Conservation (phyloP, 2,888 invertebrate genomes). For the Tortricodes alternella region DNA sequence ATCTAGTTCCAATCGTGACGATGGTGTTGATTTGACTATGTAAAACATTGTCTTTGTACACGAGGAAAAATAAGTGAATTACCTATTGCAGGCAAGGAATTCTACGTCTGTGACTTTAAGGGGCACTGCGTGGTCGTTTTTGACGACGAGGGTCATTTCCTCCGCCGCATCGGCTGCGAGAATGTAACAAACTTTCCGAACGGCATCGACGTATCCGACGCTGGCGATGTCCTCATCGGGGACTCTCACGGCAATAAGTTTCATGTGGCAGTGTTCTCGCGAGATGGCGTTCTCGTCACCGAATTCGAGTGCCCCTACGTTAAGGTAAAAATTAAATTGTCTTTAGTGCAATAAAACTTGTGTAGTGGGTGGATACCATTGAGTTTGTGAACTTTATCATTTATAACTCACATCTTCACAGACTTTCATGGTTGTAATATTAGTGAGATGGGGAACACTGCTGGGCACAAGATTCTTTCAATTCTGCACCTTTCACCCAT, state of each 20-base stretch:
- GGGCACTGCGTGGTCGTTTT: constrained; percentile 99
- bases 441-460: too few species aligned
- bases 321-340: constrained; percentile 85
- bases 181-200: constrained; percentile 98
- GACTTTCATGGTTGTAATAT: too few species aligned
- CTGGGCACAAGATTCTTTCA: too few species aligned
- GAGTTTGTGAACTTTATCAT: too few species aligned
- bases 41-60: neutral
- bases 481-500: too few species aligned
- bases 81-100: constrained; percentile 91
- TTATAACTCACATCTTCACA: too few species aligned
- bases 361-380: too few species aligned
- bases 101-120: constrained; percentile 98
- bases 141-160: constrained; percentile 94
- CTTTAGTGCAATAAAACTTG: too few species aligned
- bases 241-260: constrained; percentile 99
- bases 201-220: constrained; percentile 98
- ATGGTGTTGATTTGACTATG: constrained; percentile 3
- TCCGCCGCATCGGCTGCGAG: constrained; percentile 97
- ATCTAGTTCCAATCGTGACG: neutral
- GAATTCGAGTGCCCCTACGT: constrained; percentile 99
- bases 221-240: constrained; percentile 97
- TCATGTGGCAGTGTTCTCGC: constrained; percentile 97
- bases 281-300: constrained; percentile 92
- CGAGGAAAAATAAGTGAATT: neutral